A percentile compares a stretch with the other conserved stretches of the same genome.
Conservation (phyloP, 2,113 vertebrate genomes). For the Crocuta crocuta region DNA sequence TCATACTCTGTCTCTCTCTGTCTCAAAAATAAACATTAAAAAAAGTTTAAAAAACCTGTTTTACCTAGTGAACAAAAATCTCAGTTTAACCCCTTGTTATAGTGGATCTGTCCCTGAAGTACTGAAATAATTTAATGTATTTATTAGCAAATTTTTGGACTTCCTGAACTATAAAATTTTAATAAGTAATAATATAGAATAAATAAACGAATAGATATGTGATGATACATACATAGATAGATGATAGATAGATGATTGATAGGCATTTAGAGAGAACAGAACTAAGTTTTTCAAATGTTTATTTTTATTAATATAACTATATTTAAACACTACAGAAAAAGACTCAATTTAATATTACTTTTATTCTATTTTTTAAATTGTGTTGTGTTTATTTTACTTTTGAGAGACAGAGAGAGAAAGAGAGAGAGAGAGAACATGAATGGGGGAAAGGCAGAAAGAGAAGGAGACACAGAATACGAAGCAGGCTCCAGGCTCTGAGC, state of each 20-base stretch:
- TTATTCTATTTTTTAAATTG: background rate
- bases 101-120: background rate
- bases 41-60: background rate
- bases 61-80: background rate
- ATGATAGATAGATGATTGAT: background rate
- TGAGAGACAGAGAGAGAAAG: too few relatives aligned
- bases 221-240: background rate
- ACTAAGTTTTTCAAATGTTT: background rate
- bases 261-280: background rate
- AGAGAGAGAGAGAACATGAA: too few relatives aligned
- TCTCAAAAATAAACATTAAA: too few relatives aligned
- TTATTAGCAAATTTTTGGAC: background rate
- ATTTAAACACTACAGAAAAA: background rate
- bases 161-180: background rate
- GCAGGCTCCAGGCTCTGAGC: too few relatives aligned
- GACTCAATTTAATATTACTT: background rate
- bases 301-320: background rate
- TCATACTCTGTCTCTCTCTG: too few relatives aligned
- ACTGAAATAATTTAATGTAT: background rate
- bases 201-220: background rate
- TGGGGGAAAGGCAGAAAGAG: too few relatives aligned
- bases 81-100: background rate
- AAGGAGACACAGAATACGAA: too few relatives aligned
- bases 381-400: too few relatives aligned
- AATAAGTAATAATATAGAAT: background rate